Conservation (phyloP, 2,888 invertebrate genomes). For the Acanthococcus lagerstroemiae region DNA sequence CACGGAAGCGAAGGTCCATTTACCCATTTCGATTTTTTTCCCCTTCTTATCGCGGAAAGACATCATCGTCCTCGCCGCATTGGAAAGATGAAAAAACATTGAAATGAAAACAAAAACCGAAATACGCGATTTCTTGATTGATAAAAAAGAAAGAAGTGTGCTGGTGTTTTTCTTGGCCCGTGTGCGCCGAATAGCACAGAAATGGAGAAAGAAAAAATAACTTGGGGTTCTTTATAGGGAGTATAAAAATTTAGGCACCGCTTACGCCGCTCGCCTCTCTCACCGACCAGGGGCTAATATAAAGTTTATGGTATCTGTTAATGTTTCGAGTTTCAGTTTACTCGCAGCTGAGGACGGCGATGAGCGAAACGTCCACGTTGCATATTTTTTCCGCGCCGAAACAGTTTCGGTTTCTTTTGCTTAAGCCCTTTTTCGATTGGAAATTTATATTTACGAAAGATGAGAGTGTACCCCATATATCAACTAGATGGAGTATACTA, state of each 20-base stretch:
- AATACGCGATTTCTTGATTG: constrained; percentile 18
- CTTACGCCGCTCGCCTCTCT: not conserved
- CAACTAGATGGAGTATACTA: no score
- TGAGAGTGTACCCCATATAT: no score
- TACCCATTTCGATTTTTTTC: not conserved
- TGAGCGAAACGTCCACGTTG: no score
- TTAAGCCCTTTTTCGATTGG: no score
- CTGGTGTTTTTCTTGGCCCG: not conserved
- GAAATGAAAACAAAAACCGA: constrained; percentile 24
- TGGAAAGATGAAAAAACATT: constrained; percentile 15
- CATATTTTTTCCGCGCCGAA: no score
- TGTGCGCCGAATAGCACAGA: not conserved
- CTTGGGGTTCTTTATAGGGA: not conserved
- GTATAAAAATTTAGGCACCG: not conserved
- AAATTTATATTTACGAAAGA: no score
- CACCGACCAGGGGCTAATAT: not conserved
- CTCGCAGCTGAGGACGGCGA: no score
- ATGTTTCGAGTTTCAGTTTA: not conserved
- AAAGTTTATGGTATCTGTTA: not conserved
- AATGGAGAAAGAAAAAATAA: not conserved
- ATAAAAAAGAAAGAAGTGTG: not conserved
- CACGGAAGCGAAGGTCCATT: no score
- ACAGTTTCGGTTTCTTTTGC: no score
- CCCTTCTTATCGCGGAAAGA: constrained; percentile 8
- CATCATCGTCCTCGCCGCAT: not conserved